A percentile compares a stretch with the other conserved stretches of the same genome.
These are phyloP conservation scores for Oncorhynchus nerka DNA, from an alignment of 2,113 vertebrate genomes.

Conservation along the genomic window DNA sequence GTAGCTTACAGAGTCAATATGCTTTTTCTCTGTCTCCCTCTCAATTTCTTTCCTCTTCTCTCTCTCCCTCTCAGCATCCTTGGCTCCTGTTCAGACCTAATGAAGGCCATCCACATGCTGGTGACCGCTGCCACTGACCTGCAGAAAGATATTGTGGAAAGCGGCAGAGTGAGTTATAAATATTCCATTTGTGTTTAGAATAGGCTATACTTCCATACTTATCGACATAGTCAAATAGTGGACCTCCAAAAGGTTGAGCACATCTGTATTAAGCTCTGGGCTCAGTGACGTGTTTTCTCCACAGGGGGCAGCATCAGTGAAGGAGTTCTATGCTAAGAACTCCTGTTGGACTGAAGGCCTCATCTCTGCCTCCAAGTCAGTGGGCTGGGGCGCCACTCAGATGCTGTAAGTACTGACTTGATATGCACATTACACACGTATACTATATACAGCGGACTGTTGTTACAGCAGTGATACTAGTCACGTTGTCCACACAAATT, in stretches of 20 bases:
- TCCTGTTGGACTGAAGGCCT: conserved; percentile 97
- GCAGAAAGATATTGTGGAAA: conserved; percentile 95
- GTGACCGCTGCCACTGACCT: conserved; percentile 87
- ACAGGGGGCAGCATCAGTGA: conserved; percentile 90
- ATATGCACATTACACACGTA: not conserved
- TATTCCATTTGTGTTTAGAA: conserved; percentile 1
- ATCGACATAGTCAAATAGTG: not conserved
- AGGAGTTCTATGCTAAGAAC: conserved; percentile 96
- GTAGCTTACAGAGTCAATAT: not conserved
- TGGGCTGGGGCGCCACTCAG: conserved; percentile 96
- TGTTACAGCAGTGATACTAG: not conserved
- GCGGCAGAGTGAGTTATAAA: conserved; percentile 82
- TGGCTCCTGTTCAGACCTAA: conserved; percentile 90
- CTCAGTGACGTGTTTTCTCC: conserved; percentile 29
- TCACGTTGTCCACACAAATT: not conserved
- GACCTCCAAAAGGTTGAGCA: not conserved
- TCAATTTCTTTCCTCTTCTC: not conserved
- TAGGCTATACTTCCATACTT: not conserved
- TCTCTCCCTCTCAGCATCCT: conserved; percentile 78
- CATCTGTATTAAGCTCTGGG: not conserved
- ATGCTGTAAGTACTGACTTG: conserved; percentile 84
- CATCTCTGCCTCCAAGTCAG: conserved; percentile 96
- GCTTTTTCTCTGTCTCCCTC: conserved; percentile 4
- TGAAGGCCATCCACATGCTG: conserved; percentile 95
- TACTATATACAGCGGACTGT: not conserved